Evolutionary conservation across 92 coral and sea anemone species (phyloP), one percentile per base, ranked within the genome.

Genomic region (Heliopora coerulea): DNA sequence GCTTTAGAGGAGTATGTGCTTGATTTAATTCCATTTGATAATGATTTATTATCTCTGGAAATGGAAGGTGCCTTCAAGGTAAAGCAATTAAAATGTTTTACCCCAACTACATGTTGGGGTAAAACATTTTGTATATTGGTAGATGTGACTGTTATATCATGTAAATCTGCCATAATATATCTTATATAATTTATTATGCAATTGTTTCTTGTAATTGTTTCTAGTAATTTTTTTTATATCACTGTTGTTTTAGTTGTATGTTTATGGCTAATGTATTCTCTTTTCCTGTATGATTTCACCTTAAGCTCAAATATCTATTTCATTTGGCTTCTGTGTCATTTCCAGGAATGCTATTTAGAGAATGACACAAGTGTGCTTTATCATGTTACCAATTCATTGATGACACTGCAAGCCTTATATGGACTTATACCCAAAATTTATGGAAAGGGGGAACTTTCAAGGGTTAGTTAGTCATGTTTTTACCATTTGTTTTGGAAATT

Each of bases 31-130:
- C 97, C 99, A 18, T 90, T 95, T 56, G 99, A 95, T 30, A 83
- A 87, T 82, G 99, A 95, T 73, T 74, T 95, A 65, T 64, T 95
- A 33, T 90, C 96, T 49, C 83, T 95, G 33, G 99, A 95, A 82
- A 95, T 95, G 91, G 97, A 90, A 19, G 85, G 97, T 25, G 84
- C 91, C 56, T 95, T 95, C 70, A 90, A 95, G 96, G 99, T 95
- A 64, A 3, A 57, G 20, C 25, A 25, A 0, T 69, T 27, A 68
- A 58, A n/a, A n/a, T n/a, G n/a, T n/a, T n/a, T n/a, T n/a, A n/a
- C n/a, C n/a, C n/a, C n/a, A n/a, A n/a, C n/a, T n/a, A n/a, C n/a
- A n/a, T n/a, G n/a, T n/a, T n/a, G n/a, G n/a, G n/a, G n/a, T n/a
- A n/a, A n/a, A n/a, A n/a, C n/a, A n/a, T n/a, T n/a, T n/a, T n/a